Percentiles rank a stretch among this genome's conserved stretches.
Evolutionary conservation across 1,140 invertebrate genomes (phyloP).

Genomic region (Drosophila cardini): DNA sequence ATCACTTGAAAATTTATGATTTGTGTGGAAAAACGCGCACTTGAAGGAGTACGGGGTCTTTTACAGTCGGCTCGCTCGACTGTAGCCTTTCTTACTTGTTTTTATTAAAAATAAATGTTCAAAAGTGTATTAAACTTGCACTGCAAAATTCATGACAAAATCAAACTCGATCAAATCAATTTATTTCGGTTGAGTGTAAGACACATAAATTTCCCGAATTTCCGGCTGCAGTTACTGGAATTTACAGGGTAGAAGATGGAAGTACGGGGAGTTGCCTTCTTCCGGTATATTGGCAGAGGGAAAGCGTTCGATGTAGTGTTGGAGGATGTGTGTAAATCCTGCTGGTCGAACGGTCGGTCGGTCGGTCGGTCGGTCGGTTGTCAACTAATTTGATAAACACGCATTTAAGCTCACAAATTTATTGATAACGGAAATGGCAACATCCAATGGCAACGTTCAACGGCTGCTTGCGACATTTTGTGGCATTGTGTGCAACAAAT

Average conservation of each 20-base stretch:
- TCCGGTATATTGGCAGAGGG: conserved; percentile 23
- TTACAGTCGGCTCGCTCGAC: too few relatives aligned
- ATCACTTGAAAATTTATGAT: too few relatives aligned
- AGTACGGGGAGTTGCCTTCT: not conserved
- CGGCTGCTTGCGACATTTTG: conserved; percentile 18
- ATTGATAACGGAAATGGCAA: conserved; percentile 70
- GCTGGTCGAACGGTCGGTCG: not conserved
- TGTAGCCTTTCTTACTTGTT: too few relatives aligned
- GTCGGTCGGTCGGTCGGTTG: conserved; percentile 3
- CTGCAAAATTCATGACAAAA: too few relatives aligned
- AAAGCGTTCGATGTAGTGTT: not conserved
- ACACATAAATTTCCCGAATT: conserved; percentile 40
- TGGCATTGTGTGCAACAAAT: conserved; percentile 75
- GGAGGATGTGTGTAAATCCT: not conserved
- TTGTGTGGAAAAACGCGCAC: too few relatives aligned
- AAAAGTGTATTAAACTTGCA: too few relatives aligned
- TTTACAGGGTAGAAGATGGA: not conserved
- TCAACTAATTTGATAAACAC: conserved; percentile 75
- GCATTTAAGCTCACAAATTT: conserved; percentile 74
- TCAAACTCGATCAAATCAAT: not conserved
- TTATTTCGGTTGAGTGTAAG: not conserved
- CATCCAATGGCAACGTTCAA: conserved; percentile 17
- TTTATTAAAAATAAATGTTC: too few relatives aligned
- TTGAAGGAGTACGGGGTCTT: too few relatives aligned
- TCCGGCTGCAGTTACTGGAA: conserved; percentile 4